phyloP scores from a whole-genome alignment of 2,797 vertebrate genomes.

The Luscinia megarhynchos region DNA sequence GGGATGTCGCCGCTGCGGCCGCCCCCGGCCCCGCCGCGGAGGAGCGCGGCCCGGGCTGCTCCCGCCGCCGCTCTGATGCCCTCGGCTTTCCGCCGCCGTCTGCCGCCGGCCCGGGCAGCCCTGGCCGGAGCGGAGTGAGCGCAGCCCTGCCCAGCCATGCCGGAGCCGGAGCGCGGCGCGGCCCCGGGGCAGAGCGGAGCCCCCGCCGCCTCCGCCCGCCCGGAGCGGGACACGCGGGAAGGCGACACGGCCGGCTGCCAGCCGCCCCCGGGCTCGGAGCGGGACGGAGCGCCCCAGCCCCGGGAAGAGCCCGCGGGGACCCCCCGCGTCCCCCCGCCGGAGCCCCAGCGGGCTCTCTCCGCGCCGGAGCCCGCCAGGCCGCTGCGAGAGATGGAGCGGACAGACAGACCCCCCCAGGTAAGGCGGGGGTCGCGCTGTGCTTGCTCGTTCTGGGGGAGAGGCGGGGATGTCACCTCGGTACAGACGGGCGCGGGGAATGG shows the following conservation, averaged over 20 bases:
- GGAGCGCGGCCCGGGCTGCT: not conserved
- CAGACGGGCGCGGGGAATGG: not conserved
- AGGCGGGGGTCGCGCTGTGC: not conserved
- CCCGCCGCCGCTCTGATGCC: conserved; percentile 18
- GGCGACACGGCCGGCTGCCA: not conserved
- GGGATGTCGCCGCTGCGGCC: not conserved
- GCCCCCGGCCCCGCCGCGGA: not conserved
- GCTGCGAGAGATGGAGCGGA: not conserved
- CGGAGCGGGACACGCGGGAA: not conserved
- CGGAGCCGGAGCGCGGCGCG: not conserved
- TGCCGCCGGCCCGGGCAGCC: not conserved
- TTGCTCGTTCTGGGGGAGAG: rapidly evolving
- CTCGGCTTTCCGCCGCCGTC: not conserved
- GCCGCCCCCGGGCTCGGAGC: not conserved
- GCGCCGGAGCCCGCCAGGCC: not conserved
- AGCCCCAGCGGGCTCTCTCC: not conserved
- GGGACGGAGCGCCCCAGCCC: not conserved
- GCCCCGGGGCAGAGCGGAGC: not conserved
- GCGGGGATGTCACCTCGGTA: not conserved
- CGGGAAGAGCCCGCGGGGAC: not conserved
- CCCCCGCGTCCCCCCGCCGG: not conserved
- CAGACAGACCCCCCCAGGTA: conserved; percentile 64
- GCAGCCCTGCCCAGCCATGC: not conserved
- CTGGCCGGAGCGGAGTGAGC: not conserved
- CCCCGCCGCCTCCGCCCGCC: not conserved